phyloP scores from a whole-genome alignment of 2,888 invertebrate species.

The Chydorus sphaericus region DNA sequence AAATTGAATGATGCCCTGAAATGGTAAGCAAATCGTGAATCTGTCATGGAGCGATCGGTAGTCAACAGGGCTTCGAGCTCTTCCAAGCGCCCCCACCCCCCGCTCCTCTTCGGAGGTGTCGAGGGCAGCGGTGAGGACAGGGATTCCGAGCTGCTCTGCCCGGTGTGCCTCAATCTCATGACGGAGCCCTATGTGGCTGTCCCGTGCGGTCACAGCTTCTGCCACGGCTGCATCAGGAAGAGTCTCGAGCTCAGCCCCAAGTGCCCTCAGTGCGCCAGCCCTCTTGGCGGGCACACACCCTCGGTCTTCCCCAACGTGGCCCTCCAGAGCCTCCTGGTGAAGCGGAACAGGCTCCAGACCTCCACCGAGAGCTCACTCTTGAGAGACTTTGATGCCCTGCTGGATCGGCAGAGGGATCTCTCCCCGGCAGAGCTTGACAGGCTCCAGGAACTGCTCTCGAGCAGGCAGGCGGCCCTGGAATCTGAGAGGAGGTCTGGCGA shows the following conservation, averaged over 20 bases:
- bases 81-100: neutral
- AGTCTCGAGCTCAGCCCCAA: slow-evolving; percentile 48
- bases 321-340: slow-evolving; percentile 62
- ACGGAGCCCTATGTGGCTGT: slow-evolving; percentile 73
- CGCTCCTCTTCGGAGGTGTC: slow-evolving; percentile 1
- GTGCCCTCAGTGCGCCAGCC: slow-evolving; percentile 71
- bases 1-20: neutral
- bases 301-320: slow-evolving; percentile 74
- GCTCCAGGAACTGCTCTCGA: slow-evolving; percentile 61
- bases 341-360: slow-evolving; percentile 34
- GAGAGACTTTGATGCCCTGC: neutral
- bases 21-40: neutral
- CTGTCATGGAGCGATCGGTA: neutral
- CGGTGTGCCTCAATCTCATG: slow-evolving; percentile 76
- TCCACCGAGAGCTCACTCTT: neutral
- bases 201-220: slow-evolving; percentile 83
- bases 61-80: neutral
- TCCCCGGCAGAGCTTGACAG: slow-evolving; percentile 64
- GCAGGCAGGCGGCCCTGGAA: slow-evolving; percentile 62
- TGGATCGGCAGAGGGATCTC: slow-evolving; percentile 28
- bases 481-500: slow-evolving; percentile 66
- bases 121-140: slow-evolving; percentile 5
- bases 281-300: slow-evolving; percentile 38
- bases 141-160: slow-evolving; percentile 39
- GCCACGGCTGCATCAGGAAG: slow-evolving; percentile 59